phyloP scores from a whole-genome alignment of 1,140 invertebrate genomes.

The Drosophila tani region DNA sequence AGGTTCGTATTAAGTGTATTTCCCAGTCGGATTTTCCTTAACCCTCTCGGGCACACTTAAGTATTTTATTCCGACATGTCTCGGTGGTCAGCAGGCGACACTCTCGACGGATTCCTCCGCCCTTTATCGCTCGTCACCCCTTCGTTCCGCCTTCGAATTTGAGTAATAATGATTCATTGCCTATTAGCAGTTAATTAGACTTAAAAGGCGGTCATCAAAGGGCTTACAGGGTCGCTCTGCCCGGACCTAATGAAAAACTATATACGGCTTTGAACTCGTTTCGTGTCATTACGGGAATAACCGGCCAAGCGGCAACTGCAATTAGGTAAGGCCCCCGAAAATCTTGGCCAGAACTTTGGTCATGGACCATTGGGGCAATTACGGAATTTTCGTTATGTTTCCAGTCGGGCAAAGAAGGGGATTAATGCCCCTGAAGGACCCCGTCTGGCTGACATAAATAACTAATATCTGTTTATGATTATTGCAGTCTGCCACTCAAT shows the following conservation, averaged over 20 bases:
- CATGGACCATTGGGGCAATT: slow-evolving; percentile 65
- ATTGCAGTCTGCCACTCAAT: slow-evolving; percentile 66
- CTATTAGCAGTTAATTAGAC: slow-evolving; percentile 83
- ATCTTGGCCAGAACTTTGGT: slow-evolving; percentile 37
- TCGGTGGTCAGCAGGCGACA: slow-evolving; percentile 33
- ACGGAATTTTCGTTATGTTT: slow-evolving; percentile 13
- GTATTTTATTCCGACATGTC: slow-evolving; percentile 62
- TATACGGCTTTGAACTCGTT: slow-evolving; percentile 73
- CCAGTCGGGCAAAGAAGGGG: slow-evolving; percentile 25
- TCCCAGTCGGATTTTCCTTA: slow-evolving; percentile 1
- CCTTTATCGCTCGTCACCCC: slow-evolving; percentile 14
- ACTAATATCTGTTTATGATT: slow-evolving; percentile 82
- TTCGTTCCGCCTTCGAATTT: slow-evolving; percentile 65
- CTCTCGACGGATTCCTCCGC: neutral
- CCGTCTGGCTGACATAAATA: slow-evolving; percentile 64
- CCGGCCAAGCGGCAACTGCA: slow-evolving; percentile 70
- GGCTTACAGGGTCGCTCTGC: slow-evolving; percentile 48
- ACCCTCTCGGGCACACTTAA: slow-evolving; percentile 33
- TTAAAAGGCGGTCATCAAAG: slow-evolving; percentile 77
- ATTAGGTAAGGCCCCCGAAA: slow-evolving; percentile 50
- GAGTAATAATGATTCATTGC: slow-evolving; percentile 83
- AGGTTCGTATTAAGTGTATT: slow-evolving; percentile 5
- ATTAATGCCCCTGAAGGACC: slow-evolving; percentile 62
- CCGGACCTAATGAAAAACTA: slow-evolving; percentile 77
- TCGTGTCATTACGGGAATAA: slow-evolving; percentile 61